Base-by-base conservation (phyloP, 2,888 invertebrate genomes). In the Lasioglossum malachurum region DNA sequence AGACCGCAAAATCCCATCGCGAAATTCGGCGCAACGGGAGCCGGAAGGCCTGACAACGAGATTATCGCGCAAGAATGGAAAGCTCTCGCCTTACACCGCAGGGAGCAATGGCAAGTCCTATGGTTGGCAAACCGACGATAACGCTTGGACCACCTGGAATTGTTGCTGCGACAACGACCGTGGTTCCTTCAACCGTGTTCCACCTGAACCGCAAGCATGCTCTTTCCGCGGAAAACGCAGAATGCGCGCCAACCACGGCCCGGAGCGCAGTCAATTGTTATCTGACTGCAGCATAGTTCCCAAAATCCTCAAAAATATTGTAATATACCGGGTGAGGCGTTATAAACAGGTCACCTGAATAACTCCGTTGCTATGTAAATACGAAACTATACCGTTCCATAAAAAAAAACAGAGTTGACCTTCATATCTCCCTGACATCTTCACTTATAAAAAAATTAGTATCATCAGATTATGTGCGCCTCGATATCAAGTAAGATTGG, bases 51-150 rank as follows among this genome's bases (percentile, higher is more conserved):
- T 75, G 80, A 81, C 86, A 60, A 64, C 53, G 72, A 72, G 81
- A 86, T 86, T 86, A 81, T 86, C 81, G 86, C 57, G 81, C 78
- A 78, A 86, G 81, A 86, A 78, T 75, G 75, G 75, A 76, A 78
- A 67, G 78, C 81, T 81, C 81, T 81, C 72, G 75, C 80, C 80
- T 86, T 86, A 86, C 78, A 73, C 78, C 80, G 27, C 78, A 49
- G 86, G 75, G 72, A 86, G 78, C 81, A 81, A 86, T 60, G 78
- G 78, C 23, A 64, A 81, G 64, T 78, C 35, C 31, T 44, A 71
- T 31, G 41, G 60, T 60, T 53, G 64, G 72, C 71, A 49, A 86
- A 86, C 71, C 80, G 73, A 78, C 72, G 73, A 86, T 86, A 86
- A 86, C 86, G 38, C 64, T 86, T 44, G 49, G 35, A 41, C 12